These are phyloP conservation scores for Ochropleura leucogaster DNA, from an alignment of 2,888 invertebrate genomes.

Conservation along the genomic window DNA sequence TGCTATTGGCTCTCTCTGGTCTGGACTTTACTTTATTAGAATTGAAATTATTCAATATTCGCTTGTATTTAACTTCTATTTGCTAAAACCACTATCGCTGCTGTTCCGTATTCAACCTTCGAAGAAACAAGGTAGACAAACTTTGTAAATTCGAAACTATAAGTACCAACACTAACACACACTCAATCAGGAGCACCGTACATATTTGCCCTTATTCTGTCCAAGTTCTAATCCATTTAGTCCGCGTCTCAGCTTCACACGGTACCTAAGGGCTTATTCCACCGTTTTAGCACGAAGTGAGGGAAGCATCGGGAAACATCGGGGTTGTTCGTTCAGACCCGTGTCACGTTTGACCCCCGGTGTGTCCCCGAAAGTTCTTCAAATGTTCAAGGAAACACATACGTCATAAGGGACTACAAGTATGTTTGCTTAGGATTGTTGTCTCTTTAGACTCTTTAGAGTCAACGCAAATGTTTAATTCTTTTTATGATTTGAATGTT, in stretches of 20 bases:
- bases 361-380: conserved; percentile 50
- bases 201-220: conserved; percentile 44
- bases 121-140: not conserved
- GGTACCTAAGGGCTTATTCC: conserved; percentile 50
- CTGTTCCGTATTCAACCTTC: not conserved
- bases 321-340: conserved; percentile 45
- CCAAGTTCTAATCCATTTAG: conserved; percentile 59
- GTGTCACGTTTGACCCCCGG: conserved; percentile 61
- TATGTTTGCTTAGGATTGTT: conserved; percentile 70
- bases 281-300: conserved; percentile 41
- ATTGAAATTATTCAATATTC: not conserved
- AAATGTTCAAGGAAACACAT: conserved; percentile 63
- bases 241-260: conserved; percentile 24
- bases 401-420: conserved; percentile 64
- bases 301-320: conserved; percentile 23
- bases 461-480: conserved; percentile 29
- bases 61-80: conserved; percentile 9
- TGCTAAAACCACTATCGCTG: not conserved
- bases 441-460: conserved; percentile 44
- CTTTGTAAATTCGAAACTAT: conserved; percentile 16
- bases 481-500: conserved; percentile 22
- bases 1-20: not conserved
- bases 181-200: conserved; percentile 38
- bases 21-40: conserved; percentile 10
- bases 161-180: conserved; percentile 36